Conservation (phyloP, 2,113 vertebrate genomes). For the Beaufortia kweichowensis region DNA sequence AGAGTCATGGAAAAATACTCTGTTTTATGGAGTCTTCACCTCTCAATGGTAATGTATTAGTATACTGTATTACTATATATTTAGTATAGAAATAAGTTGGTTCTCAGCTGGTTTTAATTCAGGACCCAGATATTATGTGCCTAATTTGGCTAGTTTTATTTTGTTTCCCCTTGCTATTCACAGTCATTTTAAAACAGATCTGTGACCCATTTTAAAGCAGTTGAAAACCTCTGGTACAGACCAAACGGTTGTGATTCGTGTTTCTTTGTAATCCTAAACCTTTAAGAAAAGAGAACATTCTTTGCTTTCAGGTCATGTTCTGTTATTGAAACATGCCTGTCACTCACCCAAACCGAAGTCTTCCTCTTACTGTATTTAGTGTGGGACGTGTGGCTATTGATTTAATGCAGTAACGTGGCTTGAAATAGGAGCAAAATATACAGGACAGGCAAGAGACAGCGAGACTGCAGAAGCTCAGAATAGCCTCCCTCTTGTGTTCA, state of each 20-base stretch:
- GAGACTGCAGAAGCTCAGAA: constrained; percentile 18
- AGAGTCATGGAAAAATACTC: constrained; percentile 77
- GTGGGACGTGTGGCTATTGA: constrained; percentile 38
- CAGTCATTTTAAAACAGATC: no score
- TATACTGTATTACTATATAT: not conserved
- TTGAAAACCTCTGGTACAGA: not conserved
- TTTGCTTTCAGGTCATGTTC: not conserved
- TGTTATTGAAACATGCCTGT: constrained; percentile 21
- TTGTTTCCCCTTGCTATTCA: no score
- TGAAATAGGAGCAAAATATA: constrained; percentile 7
- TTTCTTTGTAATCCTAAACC: constrained; percentile 11
- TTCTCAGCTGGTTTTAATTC: no score
- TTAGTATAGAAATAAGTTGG: no score
- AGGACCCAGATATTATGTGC: no score
- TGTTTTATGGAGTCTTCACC: constrained; percentile 94
- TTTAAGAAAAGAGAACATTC: constrained; percentile 4
- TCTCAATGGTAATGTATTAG: constrained; percentile 87
- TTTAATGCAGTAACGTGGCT: constrained; percentile 31
- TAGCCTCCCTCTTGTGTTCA: constrained; percentile 8
- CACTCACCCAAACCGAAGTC: not conserved
- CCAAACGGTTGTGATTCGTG: not conserved
- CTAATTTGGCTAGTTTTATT: no score
- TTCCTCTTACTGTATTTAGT: not conserved
- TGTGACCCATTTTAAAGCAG: not conserved
- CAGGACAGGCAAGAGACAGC: constrained; percentile 10